Percentiles rank a stretch among this genome's conserved stretches.
phyloP scores from a whole-genome alignment of 2,888 invertebrate species.

The Hoplodrina ambigua region DNA sequence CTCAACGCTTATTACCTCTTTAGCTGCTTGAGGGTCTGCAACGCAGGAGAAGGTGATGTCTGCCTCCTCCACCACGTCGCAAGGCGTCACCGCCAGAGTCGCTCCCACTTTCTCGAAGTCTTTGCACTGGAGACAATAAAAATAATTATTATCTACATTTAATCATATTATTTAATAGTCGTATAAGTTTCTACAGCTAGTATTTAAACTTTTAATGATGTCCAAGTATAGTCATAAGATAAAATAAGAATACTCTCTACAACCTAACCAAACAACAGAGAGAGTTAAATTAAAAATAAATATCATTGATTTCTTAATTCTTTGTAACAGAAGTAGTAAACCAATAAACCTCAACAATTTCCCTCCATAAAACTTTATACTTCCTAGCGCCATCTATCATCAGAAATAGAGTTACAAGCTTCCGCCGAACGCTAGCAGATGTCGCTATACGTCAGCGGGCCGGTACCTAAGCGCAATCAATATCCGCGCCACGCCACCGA shows the following conservation, averaged over 20 bases:
- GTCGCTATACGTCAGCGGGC: conserved; percentile 72
- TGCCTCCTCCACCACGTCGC: conserved; percentile 97
- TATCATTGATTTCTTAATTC: not conserved
- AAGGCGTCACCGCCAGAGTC: conserved; percentile 95
- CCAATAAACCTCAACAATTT: not conserved
- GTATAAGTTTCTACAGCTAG: not conserved
- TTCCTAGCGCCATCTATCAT: conserved; percentile 72
- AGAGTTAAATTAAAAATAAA: not conserved
- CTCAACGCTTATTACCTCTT: conserved; percentile 92
- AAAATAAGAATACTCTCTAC: not conserved
- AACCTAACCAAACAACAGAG: not conserved
- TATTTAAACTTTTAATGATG: too few relatives aligned
- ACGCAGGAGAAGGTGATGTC: conserved; percentile 99
- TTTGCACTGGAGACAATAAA: conserved; percentile 92
- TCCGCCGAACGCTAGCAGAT: conserved; percentile 69
- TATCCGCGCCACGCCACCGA: conserved; percentile 70
- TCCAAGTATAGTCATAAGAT: not conserved
- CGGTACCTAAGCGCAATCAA: conserved; percentile 70
- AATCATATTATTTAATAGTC: not conserved
- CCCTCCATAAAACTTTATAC: not conserved
- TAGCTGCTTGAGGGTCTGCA: conserved; percentile 97
- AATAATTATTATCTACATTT: conserved; percentile 19
- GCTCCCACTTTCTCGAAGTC: conserved; percentile 97
- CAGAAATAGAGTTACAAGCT: conserved; percentile 27
- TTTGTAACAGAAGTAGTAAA: not conserved